Evolutionary conservation across 2,888 invertebrate genomes (phyloP), one percentile per base, ranked within the genome.

Genomic region (Lasioglossum malachurum): DNA sequence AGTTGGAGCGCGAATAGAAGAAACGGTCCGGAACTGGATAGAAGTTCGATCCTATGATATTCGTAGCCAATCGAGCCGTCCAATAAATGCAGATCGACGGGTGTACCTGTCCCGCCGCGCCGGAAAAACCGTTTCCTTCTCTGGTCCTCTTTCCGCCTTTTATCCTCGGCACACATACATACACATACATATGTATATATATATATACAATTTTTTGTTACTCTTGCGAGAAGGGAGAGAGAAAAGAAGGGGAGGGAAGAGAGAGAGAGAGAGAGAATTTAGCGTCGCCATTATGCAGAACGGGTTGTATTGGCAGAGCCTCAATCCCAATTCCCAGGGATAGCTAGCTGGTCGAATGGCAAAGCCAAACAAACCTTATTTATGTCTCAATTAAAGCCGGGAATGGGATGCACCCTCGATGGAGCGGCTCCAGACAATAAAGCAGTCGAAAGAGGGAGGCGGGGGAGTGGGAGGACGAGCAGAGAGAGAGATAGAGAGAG

Each of bases 351-450:
- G 93, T 92, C 91, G 94, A 94, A 93, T 94, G 93, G 95, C 94
- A 94, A 95, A 95, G 95, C 95, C 95, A 95, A 95, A 95, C 95
- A 95, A 95, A 95, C 95, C 95, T 95, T 95, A 95, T 95, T 95
- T 95, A 95, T 95, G 95, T 95, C 95, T 95, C 95, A 95, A 95
- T 95, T 95, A 95, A 95, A 95, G 94, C 93, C 90, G 92, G 95
- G 94, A 95, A 95, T 95, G 95, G 95, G 95, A 95, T 95, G 95
- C 95, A 95, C 95, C 95, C 95, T 95, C 95, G 95, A 95, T 95
- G 94, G 94, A 95, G 95, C 94, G 93, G 94, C 95, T 95, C 93
- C 94, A 93, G 94, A 95, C 94, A 94, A 95, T 95, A 95, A 95
- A 95, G 94, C 94, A 94, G 93, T 93, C 93, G 91, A 91, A 91